Evolutionary conservation across 1,140 invertebrate species (phyloP), one percentile per base, ranked within the genome.

Genomic region (Drosophila subobscura): DNA sequence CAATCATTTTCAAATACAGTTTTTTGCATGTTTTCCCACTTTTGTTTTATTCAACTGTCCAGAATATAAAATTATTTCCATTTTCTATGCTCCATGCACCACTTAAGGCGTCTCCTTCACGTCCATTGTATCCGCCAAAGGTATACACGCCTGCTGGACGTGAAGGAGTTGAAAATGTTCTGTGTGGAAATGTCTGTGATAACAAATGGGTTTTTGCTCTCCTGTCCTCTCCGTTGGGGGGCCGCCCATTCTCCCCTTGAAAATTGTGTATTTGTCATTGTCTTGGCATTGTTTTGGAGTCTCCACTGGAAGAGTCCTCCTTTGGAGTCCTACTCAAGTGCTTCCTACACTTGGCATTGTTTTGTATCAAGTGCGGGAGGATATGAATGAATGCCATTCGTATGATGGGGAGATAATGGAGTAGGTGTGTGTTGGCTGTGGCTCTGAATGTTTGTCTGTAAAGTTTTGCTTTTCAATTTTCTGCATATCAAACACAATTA

Each of bases 181-280:
- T 37, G 33, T 37, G 72, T 61, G 65, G 55, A 71, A 85, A 67
- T 63, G 66, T 65, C 59, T 70, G 52, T 42, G 60, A 75, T 66
- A 70, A 80, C 14, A 92, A 60, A 75, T 93, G 93, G 68, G 90
- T 79, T 65, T 83, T 91, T 20, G 16, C 16, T 20, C 16, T 20
- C 16, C 16, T 20, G 16, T 20, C 16, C 16, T 20, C 16, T 20
- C 16, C 16, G 16, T 20, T 20, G 16, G 16, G 16, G 16, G 16
- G 16, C 16, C 90, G 67, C 93, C 92, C 47, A 92, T 91, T 61
- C 71, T 76, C 93, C 92, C 74, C 93, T 92, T 85, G 93, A 93
- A 47, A 94, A 89, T 75, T 0, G 93, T 93, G 94, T 94, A 78
- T 75, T 73, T 78, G 67, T 85, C 67, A 94, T 92, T 33, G 92